Evolutionary conservation across 2,888 invertebrate species (phyloP), one percentile per base, ranked within the genome.

Genomic region (Aethes cnicana): DNA sequence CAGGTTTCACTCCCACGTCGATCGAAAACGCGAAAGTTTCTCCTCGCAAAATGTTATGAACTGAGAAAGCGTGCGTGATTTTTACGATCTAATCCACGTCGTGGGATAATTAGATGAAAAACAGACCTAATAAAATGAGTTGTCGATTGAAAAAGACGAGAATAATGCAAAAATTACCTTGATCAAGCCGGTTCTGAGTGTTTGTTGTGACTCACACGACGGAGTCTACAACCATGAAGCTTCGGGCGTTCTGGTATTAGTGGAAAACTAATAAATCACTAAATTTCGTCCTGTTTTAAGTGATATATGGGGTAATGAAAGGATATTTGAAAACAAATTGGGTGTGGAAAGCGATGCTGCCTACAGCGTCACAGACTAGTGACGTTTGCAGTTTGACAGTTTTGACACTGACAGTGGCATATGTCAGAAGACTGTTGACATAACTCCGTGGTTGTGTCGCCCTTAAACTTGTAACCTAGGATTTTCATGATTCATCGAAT

Each of bases 161-260:
- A 57, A 60, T 64, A 67, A 65, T 59, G 52, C 32, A 20, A 54
- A 47, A 47, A 50, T 67, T 55, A 67, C 67, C 64, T 70, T 61
- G 57, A 18, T 11, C 20, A 37, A 56, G 70, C 69, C 68, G 69
- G 70, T 69, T 62, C 9, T 20, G 44, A 21, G 20, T 12, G 21
- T 43, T 32, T 39, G 25, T 46, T 59, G 52, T 57, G 37, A 54
- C 55, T 55, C 58, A 60, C 43, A 59, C 57, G 53, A 43, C 59
- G 39, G 11, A 7, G 23, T 46, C 16, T 3, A n/a, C 16, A 9
- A 14, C 16, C 44, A 39, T 46, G 3, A 16, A 52, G 32, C 7
- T 11, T 37, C 20, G 11, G 5, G 4, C 20, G 20, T 25, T 25
- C 39, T 44, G 32, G 6, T 37, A 12, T 44, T 16, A 12, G 11